Conservation (phyloP, 2,113 vertebrate genomes). For the Noctilio leporinus region DNA sequence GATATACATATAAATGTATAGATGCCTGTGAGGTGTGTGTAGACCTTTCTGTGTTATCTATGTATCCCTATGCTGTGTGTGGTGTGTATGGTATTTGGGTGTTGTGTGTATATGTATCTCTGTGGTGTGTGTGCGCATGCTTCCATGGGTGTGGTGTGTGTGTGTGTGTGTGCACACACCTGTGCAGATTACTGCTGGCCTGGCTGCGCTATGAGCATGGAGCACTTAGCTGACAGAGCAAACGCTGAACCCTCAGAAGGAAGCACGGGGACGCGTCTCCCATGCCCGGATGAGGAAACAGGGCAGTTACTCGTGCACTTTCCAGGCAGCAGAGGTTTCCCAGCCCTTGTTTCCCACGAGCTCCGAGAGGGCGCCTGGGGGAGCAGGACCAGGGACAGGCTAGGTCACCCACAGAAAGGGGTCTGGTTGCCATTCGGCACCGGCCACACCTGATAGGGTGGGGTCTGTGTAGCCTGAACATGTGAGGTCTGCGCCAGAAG, state of each 20-base stretch:
- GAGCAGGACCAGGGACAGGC: neutral
- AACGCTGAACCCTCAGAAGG: neutral
- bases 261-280: fast-evolving
- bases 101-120: neutral
- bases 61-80: neutral
- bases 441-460: fast-evolving
- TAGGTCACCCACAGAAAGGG: neutral
- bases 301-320: fast-evolving
- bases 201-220: neutral
- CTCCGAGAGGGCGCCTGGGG: too few species aligned
- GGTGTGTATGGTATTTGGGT: neutral
- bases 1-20: too few species aligned
- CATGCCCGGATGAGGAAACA: fast-evolving
- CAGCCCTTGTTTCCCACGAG: fast-evolving
- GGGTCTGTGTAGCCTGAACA: too few species aligned
- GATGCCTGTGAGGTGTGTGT: neutral
- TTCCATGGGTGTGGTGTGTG: too few species aligned
- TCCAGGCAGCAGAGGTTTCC: neutral
- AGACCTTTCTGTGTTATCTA: neutral
- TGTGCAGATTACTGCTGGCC: neutral
- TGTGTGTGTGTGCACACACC: fast-evolving
- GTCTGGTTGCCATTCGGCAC: too few species aligned
- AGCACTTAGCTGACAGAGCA: neutral
- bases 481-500: neutral
- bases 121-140: too few species aligned